These are phyloP conservation scores for Anomalospiza imberbis DNA, from an alignment of 2,797 vertebrate species.

Conservation along the genomic window DNA sequence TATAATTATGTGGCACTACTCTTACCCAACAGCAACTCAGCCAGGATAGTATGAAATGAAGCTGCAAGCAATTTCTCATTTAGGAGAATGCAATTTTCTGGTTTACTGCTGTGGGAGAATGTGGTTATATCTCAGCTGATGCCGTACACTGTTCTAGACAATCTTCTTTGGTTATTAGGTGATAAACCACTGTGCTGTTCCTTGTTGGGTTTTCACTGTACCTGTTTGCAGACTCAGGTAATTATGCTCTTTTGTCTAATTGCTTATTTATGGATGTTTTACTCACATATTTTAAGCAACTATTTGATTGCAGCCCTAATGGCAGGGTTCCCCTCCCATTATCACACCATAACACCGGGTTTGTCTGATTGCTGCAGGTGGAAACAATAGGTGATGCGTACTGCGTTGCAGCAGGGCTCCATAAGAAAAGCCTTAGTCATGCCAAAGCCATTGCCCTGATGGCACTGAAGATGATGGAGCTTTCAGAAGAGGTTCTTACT, in stretches of 20 bases:
- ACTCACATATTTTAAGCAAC: conserved; percentile 44
- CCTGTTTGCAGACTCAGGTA: conserved; percentile 68
- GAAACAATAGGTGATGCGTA: conserved; percentile 99
- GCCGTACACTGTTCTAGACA: not conserved
- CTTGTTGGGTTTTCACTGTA: conserved; percentile 26
- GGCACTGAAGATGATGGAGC: conserved; percentile 99
- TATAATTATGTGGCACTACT: not conserved
- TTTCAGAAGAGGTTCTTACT: conserved; percentile 96
- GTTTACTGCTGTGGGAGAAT: not conserved
- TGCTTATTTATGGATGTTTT: conserved; percentile 66
- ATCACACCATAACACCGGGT: conserved; percentile 38
- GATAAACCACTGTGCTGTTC: not conserved
- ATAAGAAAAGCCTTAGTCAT: conserved; percentile 93
- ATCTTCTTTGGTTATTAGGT: not conserved
- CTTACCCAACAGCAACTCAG: not conserved
- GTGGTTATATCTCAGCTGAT: not conserved
- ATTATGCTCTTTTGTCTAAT: conserved; percentile 61
- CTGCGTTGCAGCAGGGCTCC: conserved; percentile 94
- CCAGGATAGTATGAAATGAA: not conserved
- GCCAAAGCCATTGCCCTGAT: conserved; percentile 95
- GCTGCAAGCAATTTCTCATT: not conserved
- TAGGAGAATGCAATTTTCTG: not conserved
- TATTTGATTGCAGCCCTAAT: conserved; percentile 52
- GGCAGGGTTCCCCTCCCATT: conserved; percentile 24
- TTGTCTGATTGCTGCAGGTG: conserved; percentile 81